Base-by-base conservation (phyloP, 2,888 invertebrate genomes). In the Drosophila putrida region DNA sequence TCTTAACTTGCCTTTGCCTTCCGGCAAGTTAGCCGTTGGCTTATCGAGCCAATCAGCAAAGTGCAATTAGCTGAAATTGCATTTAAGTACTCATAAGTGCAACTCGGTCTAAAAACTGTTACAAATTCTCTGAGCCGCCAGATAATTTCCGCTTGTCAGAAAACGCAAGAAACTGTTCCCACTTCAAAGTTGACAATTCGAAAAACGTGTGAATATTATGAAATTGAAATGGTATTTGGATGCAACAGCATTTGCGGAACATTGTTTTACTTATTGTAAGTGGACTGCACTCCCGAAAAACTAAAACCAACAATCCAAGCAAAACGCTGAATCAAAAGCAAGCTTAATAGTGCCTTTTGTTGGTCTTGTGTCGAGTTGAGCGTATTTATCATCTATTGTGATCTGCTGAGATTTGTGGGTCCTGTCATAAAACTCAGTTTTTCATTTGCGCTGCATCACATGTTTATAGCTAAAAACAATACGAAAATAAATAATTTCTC, bases 141-240 rank as follows among this genome's bases (percentile, higher is more conserved):
- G 57, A 36, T 63, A 74, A 60, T 78, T 85, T 88, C 82, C 88
- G 86, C 86, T 75, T 72, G 86, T 82, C 86, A 77, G 67, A 59
- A n/a, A 39, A 15, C 63, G 10, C 28, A 51, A 65, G 62, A 75
- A 65, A 69, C 63, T 68, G 64, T 64, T 78, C 59, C 70, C 61
- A 66, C 68, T 72, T 60, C 36, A 77, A 67, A 71, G 58, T 60
- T 41, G 67, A 67, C 64, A 55, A 15, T 35, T 73, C 28, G 69
- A 82, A 82, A 82, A 82, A 88, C 82, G 82, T 82, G 82, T 88
- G 82, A 82, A 82, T 66, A 85, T 77, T 85, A 85, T 88, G 86
- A 82, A 88, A 88, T 65, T 67, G 70, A 82, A 88, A 88, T 65
- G 67, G 79, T 80, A 79, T 74, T 79, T 82, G 70, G 53, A 65